Evolutionary conservation across 2,113 vertebrate genomes (phyloP).

Genomic region (Clupea harengus): DNA sequence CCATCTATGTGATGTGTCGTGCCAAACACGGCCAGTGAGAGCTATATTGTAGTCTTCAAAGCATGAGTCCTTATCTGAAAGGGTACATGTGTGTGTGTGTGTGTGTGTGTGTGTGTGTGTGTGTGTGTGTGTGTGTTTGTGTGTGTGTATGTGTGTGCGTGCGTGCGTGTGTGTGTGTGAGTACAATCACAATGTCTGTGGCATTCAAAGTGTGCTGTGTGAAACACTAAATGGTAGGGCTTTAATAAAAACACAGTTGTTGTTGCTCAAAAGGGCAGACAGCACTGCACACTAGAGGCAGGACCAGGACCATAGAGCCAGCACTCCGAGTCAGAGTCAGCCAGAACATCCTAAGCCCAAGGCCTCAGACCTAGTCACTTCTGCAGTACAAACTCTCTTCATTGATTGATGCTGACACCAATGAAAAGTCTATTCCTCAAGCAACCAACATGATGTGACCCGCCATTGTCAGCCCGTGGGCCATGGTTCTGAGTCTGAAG

Average conservation of each 20-base stretch:
- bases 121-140: background rate
- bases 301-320: background rate
- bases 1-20: constrained; percentile 12
- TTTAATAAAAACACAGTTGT: background rate
- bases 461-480: background rate
- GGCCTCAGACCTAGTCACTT: background rate
- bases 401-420: background rate
- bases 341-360: constrained; percentile 8
- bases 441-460: background rate
- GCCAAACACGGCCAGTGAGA: constrained; percentile 13
- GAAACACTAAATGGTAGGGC: background rate
- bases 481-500: background rate
- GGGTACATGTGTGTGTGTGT: background rate
- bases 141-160: background rate
- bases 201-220: background rate
- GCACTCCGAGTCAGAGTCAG: background rate
- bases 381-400: background rate
- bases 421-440: background rate
- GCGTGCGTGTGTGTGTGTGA: background rate
- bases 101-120: background rate
- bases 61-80: background rate
- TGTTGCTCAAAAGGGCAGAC: background rate
- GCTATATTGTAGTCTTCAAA: background rate
- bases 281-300: background rate
- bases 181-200: background rate